Evolutionary conservation across 2,797 vertebrate genomes (phyloP).

Genomic region (Spea hammondii): DNA sequence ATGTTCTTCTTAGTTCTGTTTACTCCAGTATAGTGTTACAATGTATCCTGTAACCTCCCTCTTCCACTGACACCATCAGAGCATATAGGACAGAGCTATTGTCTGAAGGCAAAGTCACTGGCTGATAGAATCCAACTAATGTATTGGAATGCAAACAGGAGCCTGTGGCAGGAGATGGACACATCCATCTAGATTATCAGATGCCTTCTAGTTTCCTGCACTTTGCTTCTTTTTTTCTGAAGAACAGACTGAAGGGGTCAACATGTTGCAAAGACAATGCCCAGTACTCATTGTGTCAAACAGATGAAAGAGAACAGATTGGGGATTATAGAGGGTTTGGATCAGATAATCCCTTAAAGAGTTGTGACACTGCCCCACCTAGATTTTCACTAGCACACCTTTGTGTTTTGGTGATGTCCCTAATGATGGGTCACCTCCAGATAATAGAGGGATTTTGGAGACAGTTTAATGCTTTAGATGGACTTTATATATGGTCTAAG

Average conservation of each 20-base stretch:
- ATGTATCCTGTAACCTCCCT: conserved; percentile 16
- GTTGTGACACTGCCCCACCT: not conserved
- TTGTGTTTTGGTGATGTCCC: not conserved
- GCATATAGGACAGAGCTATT: conserved; percentile 7
- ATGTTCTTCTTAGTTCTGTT: conserved; percentile 3
- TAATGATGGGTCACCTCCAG: not conserved
- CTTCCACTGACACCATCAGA: conserved; percentile 7
- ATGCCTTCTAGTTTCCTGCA: not conserved
- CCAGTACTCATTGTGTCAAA: not conserved
- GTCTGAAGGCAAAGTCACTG: conserved; percentile 28
- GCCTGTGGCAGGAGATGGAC: conserved; percentile 40
- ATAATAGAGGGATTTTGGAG: no score
- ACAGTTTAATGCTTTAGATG: no score
- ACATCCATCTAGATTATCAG: not conserved
- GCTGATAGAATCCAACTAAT: conserved; percentile 27
- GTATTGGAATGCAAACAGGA: conserved; percentile 45
- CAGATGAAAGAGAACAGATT: not conserved
- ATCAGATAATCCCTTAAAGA: not conserved
- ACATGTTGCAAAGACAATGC: no score
- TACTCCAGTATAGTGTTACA: not conserved
- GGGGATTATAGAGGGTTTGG: not conserved
- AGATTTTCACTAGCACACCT: not conserved
- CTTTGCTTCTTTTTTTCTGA: not conserved
- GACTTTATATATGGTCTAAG: no score
- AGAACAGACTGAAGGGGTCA: not conserved